These are phyloP conservation scores for Buphagus erythrorhynchus DNA, from an alignment of 2,797 vertebrate species.

Conservation along the genomic window DNA sequence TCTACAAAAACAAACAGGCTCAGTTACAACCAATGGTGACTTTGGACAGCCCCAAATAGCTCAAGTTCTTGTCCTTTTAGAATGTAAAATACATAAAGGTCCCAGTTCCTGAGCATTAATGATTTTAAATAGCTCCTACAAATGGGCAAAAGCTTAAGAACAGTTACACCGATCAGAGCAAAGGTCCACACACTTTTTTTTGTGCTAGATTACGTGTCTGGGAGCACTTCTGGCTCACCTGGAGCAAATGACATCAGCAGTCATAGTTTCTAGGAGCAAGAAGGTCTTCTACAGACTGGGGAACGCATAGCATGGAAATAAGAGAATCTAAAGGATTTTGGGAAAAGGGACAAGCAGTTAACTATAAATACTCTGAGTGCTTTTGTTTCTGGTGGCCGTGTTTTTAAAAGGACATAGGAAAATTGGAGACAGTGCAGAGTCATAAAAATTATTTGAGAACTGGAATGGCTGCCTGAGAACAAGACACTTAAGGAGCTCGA, in stretches of 20 bases:
- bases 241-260: not conserved
- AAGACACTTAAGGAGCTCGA: slow-evolving; percentile 48
- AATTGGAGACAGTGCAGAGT: not conserved
- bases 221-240: not conserved
- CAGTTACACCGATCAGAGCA: not conserved
- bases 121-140: not conserved
- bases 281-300: not conserved
- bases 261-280: not conserved
- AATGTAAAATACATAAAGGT: not conserved
- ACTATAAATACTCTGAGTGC: not conserved
- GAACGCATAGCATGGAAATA: not conserved
- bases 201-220: not conserved
- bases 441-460: slow-evolving; percentile 57
- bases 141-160: not conserved
- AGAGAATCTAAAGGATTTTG: not conserved
- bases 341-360: not conserved
- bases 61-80: not conserved
- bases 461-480: slow-evolving; percentile 27
- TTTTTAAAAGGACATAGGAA: slow-evolving; percentile 30
- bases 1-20: slow-evolving; percentile 73
- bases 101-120: not conserved
- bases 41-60: not conserved
- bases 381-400: not conserved
- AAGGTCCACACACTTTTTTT: not conserved
- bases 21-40: not conserved